Base-by-base conservation (phyloP, 2,888 invertebrate genomes). In the Chesias legatella region DNA sequence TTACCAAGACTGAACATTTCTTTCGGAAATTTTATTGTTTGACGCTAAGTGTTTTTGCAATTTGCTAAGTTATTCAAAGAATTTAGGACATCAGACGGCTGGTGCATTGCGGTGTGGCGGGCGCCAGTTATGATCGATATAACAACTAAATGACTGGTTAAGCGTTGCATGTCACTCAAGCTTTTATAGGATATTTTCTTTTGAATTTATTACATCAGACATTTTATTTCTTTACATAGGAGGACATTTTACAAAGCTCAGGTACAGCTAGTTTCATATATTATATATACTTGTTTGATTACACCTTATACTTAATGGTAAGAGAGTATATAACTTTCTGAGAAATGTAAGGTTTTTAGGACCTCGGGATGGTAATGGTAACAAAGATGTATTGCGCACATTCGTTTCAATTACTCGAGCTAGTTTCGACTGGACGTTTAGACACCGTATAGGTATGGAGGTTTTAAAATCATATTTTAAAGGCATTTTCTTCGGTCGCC, bases 261-360 rank as follows among this genome's bases (percentile, higher is more conserved):
- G n/a, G n/a, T n/a, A n/a, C n/a, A n/a, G n/a, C n/a, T n/a, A n/a
- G n/a, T 48, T 43, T 35, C 10, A 23, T 35, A 25, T 11, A 38
- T 27, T 40, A 22, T 36, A 40, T 28, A 27, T 10, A 7, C n/a
- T 24, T 32, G 6, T 9, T 17, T 30, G 10, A 13, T 30, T 10
- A 22, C 7, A 39, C 8, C 6, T 11, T 17, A 30, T 24, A 27
- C 42, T 46, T 39, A 35, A 48, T 43, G 24, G 41, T 27, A 23
- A 32, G 44, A 47, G 43, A 32, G 26, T 40, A 41, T 33, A 32
- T 23, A 37, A 39, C 37, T 49, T 53, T 53, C 48, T 45, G 45
- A 45, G 42, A 33, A 44, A 45, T 49, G 53, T 30, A 48, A 43
- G n/a, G n/a, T 34, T 43, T 41, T 51, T 33, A 53, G 26, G 38